phyloP scores from a whole-genome alignment of 2,888 invertebrate genomes.

The Megamerina dolium region DNA sequence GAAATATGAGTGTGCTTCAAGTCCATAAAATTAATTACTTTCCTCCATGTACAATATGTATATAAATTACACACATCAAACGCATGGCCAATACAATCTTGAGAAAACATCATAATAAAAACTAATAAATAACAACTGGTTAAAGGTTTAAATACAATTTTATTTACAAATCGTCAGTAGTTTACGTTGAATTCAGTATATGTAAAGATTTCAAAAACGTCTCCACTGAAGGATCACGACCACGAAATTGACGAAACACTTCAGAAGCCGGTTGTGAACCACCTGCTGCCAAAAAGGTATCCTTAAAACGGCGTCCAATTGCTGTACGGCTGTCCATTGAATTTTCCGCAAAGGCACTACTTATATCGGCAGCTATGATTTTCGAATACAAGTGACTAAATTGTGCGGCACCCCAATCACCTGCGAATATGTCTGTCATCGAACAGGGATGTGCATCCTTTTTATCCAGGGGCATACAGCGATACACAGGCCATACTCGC shows the following conservation, averaged over 20 bases:
- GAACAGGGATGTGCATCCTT: conserved; percentile 81
- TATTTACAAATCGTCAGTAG: too few species aligned
- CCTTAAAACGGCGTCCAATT: conserved; percentile 67
- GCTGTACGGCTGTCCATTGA: conserved; percentile 44
- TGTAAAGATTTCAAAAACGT: conserved; percentile 59
- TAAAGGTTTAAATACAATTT: too few species aligned
- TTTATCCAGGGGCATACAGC: conserved; percentile 68
- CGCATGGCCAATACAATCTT: too few species aligned
- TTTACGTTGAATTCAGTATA: conserved; percentile 35
- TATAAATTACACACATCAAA: too few species aligned
- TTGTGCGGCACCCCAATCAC: conserved; percentile 80
- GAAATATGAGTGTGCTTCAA: too few species aligned
- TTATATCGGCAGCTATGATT: conserved; percentile 87
- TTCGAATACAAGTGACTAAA: conserved; percentile 80
- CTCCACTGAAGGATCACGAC: conserved; percentile 83
- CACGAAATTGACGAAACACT: conserved; percentile 84
- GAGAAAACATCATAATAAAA: too few species aligned
- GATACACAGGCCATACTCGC: conserved; percentile 74
- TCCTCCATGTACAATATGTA: too few species aligned
- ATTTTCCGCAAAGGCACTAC: conserved; percentile 65
- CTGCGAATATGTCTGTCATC: conserved; percentile 74
- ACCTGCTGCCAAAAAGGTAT: conserved; percentile 77
- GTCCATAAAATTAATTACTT: too few species aligned
- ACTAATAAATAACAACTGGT: too few species aligned
- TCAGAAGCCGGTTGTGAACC: conserved; percentile 77